Evolutionary conservation across 1,140 invertebrate species (phyloP), one percentile per base, ranked within the genome.

Genomic region (Camponotus pennsylvanicus): DNA sequence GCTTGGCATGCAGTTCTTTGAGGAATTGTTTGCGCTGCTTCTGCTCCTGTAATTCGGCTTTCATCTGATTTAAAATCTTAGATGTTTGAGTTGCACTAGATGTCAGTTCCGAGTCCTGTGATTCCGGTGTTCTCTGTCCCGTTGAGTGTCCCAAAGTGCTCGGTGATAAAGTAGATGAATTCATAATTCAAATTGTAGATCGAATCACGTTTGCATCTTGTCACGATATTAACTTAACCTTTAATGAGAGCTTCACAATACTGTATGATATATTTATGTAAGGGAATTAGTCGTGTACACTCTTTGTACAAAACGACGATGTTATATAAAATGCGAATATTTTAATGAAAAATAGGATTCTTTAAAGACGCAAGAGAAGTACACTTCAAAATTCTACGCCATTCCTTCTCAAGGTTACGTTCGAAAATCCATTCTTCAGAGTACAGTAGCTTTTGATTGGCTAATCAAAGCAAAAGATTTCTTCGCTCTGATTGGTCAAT

Each of bases 1-100:
- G 95, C 92, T 97, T 97, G n/a, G 95, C 93, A 73, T 97, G 96
- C 34, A 94, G 91, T 76, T 96, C 96, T 34, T 93, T 94, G 27
- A 93, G 89, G 0, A 93, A 78, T 84, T 91, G 88, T 86, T 93
- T 93, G 8, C 93, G 91, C 61, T 95, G 92, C 63, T 94, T 95
- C 59, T 94, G 93, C 2, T 93, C 92, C 15, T 94, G 93, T 37
- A 94, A 78, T 49, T 95, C 94, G 0, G 92, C 92, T 92, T 94
- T 95, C 77, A 95, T 94, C 52, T 93, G 92, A 92, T 90, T 92
- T 7, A 95, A 63, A n/a, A 95, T 92, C 90, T 95, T 95, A 0
- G 89, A 90, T 0, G 91, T 91, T 73, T 93, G 93, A 37, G 92
- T 89, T 6, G 89, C 87, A 67, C 91, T 92, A 2, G 93, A 92